Base-by-base conservation (phyloP, 2,113 vertebrate genomes). In the Pelobates fuscus region DNA sequence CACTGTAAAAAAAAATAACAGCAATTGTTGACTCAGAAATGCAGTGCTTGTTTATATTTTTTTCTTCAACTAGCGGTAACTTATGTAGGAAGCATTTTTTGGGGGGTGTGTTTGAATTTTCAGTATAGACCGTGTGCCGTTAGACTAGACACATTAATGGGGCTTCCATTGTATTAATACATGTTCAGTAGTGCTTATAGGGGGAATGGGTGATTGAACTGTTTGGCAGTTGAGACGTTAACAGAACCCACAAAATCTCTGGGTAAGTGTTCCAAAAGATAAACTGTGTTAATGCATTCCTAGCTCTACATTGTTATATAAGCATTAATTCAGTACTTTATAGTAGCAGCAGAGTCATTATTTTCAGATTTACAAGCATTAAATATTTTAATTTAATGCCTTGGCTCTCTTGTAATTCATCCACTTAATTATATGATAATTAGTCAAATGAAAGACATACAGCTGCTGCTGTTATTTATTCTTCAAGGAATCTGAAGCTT, bases 381-480 rank as follows among this genome's bases (percentile, higher is more conserved):
- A 94, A 92, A 91, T 92, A 92, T 94, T 94, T 93, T 94, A 95
- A 91, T 93, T 94, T 93, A 93, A 94, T 93, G 93, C 93, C 90
- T 92, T 94, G 90, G 92, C 91, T 93, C 90, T 91, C 89, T 91
- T 90, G 92, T 93, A 93, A 94, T 93, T 92, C 93, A 93, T 92
- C 91, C 92, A 93, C 92, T 92, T 93, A 94, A 95, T 95, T 93
- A 94, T 92, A 89, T 90, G 86, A 91, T 94, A 93, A 94, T 93
- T 92, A 90, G 89, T 93, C 89, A 90, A 91, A 90, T 87, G 88
- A 93, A 93, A 91, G 89, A 90, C 89, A 87, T 91, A 90, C 89
- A 91, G 91, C 90, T 93, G 92, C 88, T 89, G 86, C 89, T 79
- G 72, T 49, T 87, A 88, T 85, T 86, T 84, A 74, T 88, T 89